Evolutionary conservation across 1,140 invertebrate genomes (phyloP), one percentile per base, ranked within the genome.

Genomic region (Zaprionus inermis): DNA sequence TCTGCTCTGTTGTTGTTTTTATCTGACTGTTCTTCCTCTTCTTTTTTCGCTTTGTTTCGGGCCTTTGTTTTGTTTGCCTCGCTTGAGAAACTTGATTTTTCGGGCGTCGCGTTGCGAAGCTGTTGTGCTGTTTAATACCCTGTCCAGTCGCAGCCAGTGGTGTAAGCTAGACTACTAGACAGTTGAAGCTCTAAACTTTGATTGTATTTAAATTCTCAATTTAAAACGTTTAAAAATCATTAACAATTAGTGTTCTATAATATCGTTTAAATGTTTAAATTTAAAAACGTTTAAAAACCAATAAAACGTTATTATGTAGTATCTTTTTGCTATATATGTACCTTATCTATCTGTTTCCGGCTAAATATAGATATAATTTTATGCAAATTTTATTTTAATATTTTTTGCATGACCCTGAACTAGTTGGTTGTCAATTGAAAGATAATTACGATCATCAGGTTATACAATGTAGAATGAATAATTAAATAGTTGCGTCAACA

Each of bases 21-120:
- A 6, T 16, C 5, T 16, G 3, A 18, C 59, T 51, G 36, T 54
- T 28, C 30, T 61, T 61, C 38, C 30, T 14, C 20, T 51, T 58
- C 24, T 60, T 32, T 54, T 16, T 6, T 41, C n/a, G 22, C 59
- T 72, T 24, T 60, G 59, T 36, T 55, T 55, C 18, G 5, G 34
- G 24, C 18, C 36, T 64, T 57, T 65, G 54, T 56, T 75, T 69
- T 57, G 58, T 69, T 74, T 67, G 24, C 12, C 57, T 28, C 41
- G 55, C 51, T 77, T 56, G 36, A 70, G 70, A 88, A 86, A 80
- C 83, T 83, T 72, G 73, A 72, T 76, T 76, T 75, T 64, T 38
- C n/a, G 61, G 30, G 68, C 60, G 30, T 60, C 36, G 36, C 32
- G 46, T 18, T 34, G 12, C 30, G 46, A 32, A 34, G 52, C 52